These are phyloP conservation scores for Phaethornis superciliosus DNA, from an alignment of 2,113 vertebrate species.

Conservation along the genomic window DNA sequence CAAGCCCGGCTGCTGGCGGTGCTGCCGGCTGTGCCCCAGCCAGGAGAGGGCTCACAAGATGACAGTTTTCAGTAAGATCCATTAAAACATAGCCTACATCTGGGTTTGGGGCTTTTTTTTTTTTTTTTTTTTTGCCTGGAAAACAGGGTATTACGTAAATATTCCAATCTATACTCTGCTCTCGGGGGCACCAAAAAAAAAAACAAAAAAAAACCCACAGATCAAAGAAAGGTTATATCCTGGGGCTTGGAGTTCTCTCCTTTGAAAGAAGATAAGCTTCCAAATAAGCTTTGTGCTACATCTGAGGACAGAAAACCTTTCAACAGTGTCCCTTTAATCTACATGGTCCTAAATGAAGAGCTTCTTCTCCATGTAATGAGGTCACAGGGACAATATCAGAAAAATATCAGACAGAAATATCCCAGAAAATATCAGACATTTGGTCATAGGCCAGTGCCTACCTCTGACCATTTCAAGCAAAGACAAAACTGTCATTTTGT, in stretches of 20 bases:
- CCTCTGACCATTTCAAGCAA: background rate
- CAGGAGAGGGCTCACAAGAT: background rate
- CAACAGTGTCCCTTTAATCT: background rate
- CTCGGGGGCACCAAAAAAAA: background rate
- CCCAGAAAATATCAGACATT: background rate
- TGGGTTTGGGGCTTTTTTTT: background rate
- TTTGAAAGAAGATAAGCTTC: background rate
- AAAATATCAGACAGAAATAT: no score
- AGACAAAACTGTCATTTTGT: conserved; percentile 16
- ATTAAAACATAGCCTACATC: background rate
- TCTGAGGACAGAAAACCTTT: background rate
- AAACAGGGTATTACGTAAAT: background rate
- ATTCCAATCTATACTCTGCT: background rate
- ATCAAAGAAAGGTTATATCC: background rate
- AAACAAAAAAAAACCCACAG: no score
- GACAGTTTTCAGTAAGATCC: background rate
- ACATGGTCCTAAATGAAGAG: background rate
- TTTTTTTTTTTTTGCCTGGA: background rate
- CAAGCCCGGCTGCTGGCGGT: background rate
- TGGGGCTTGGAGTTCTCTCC: background rate
- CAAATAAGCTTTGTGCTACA: background rate
- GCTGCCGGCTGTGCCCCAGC: background rate
- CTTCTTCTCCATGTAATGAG: background rate
- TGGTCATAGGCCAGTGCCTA: background rate
- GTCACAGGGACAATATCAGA: background rate